phyloP scores from a whole-genome alignment of 2,797 vertebrate genomes.

The Selene dorsalis region DNA sequence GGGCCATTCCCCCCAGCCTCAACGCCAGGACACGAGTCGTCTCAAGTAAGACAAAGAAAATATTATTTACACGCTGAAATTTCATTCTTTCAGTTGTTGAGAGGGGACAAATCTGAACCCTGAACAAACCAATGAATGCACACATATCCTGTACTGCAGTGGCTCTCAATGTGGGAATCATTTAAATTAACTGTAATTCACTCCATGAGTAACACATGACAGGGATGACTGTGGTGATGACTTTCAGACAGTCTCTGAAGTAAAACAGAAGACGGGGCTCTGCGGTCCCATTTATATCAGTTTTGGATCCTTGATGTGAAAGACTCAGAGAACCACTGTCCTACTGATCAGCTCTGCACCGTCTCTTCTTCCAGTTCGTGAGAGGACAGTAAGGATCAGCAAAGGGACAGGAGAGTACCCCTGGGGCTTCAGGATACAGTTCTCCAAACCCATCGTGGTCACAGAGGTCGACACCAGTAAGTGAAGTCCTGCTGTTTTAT shows the following conservation, averaged over 20 bases:
- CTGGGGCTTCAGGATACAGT: constrained; percentile 95
- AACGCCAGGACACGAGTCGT: constrained; percentile 83
- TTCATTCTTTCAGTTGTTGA: background rate
- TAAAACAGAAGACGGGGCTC: no score
- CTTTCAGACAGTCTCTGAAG: no score
- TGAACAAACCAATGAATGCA: no score
- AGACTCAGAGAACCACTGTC: background rate
- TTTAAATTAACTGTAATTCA: no score
- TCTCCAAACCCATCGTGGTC: constrained; percentile 93
- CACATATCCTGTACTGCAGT: no score
- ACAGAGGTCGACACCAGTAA: constrained; percentile 96
- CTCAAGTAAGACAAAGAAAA: constrained; percentile 83
- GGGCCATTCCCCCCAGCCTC: constrained; percentile 74
- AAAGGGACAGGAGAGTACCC: constrained; percentile 91
- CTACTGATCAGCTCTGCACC: background rate
- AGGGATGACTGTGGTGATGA: no score
- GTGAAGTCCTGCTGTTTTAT: constrained; percentile 47
- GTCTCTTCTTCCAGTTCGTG: constrained; percentile 84
- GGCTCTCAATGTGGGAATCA: no score
- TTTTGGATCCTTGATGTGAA: no score
- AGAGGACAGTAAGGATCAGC: constrained; percentile 88
- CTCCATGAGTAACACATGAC: no score
- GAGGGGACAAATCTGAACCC: no score
- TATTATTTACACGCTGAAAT: no score
- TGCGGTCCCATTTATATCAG: no score